Base-by-base conservation (phyloP, 2,113 vertebrate genomes). In the Megalops atlanticus region DNA sequence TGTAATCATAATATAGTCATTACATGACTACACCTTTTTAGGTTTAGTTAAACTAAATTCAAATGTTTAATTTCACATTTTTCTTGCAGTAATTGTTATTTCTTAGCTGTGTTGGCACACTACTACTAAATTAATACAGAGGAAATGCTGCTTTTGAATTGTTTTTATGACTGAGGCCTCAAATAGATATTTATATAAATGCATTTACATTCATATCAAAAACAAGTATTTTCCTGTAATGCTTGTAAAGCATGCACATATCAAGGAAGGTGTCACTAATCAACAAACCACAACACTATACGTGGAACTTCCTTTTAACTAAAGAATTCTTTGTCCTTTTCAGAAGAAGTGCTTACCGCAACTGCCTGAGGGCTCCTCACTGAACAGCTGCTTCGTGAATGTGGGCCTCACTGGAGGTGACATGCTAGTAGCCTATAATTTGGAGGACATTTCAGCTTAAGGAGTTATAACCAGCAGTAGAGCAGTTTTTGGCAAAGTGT, bases 81-180 rank as follows among this genome's bases (percentile, higher is more conserved):
- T n/a, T n/a, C n/a, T n/a, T n/a, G n/a, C n/a, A n/a, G n/a, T n/a
- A n/a, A n/a, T n/a, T n/a, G n/a, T n/a, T n/a, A n/a, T n/a, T n/a
- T n/a, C n/a, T 52, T 52, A 12, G 49, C 49, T 52, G 15, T 52
- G 49, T 52, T 52, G 49, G 49, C 49, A 52, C 49, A 45, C 43
- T 52, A 52, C 49, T 52, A 52, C 6, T 52, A 18, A 52, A 52
- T 52, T 6, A 52, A 52, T 52, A 10, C 49, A 52, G 49, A 52
- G 49, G 49, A 52, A 52, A 52, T 52, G 49, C 49, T 52, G 49
- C 49, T 52, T 52, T 52, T 52, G 49, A 52, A 52, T 52, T 52
- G 49, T 52, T 10, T 52, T 52, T 52, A 52, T 52, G 49, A 52
- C 49, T 52, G 6, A 52, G 6, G 49, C 49, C 49, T 52, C 49